These are phyloP conservation scores for Eledona agricola DNA, from an alignment of 2,888 invertebrate genomes.

Conservation along the genomic window DNA sequence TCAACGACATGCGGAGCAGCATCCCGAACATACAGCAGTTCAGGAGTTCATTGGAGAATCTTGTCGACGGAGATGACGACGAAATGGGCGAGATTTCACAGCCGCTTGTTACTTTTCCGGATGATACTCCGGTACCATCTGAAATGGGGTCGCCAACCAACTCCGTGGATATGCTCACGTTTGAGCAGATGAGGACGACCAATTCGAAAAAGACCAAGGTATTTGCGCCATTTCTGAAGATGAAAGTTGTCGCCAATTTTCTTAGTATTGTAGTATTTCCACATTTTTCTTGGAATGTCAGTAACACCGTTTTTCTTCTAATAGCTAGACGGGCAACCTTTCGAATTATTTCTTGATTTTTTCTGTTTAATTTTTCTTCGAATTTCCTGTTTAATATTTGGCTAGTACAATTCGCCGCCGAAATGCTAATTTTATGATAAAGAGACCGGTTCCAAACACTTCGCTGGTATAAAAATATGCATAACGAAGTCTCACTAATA, in stretches of 20 bases:
- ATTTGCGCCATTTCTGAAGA: slow-evolving; percentile 43
- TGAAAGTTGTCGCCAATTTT: background rate
- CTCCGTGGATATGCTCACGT: slow-evolving; percentile 75
- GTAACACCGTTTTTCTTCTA: background rate
- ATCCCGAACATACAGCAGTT: slow-evolving; percentile 62
- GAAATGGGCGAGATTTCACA: slow-evolving; percentile 62
- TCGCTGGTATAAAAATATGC: too few relatives aligned
- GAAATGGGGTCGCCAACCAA: slow-evolving; percentile 60
- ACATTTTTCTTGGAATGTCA: background rate
- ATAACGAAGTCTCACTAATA: too few relatives aligned
- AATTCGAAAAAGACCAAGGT: slow-evolving; percentile 80
- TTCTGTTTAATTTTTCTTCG: too few relatives aligned
- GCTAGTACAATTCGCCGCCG: too few relatives aligned
- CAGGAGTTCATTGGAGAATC: slow-evolving; percentile 80
- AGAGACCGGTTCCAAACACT: too few relatives aligned
- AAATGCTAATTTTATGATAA: too few relatives aligned
- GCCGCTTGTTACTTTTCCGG: slow-evolving; percentile 83
- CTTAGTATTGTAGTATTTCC: slow-evolving; percentile 1
- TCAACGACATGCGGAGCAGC: slow-evolving; percentile 84
- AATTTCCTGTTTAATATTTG: too few relatives aligned
- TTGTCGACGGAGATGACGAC: slow-evolving; percentile 71
- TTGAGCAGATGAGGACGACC: slow-evolving; percentile 84
- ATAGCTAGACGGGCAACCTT: too few relatives aligned
- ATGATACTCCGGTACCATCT: slow-evolving; percentile 75
- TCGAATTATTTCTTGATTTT: too few relatives aligned